phyloP scores from a whole-genome alignment of 2,888 invertebrate species.

The Coelinius sp. region DNA sequence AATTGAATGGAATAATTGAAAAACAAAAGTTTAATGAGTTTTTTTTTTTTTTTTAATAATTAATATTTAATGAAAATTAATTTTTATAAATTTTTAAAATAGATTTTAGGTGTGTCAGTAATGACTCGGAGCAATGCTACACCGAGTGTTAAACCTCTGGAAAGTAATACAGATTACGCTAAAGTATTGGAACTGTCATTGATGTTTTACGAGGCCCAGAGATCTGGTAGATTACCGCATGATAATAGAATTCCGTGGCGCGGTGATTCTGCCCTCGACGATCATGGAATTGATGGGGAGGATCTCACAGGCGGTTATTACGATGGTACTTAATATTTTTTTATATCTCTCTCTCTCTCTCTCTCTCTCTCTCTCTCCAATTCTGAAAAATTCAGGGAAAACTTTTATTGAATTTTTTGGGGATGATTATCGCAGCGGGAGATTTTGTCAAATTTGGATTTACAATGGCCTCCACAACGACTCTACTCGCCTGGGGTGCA shows the following conservation, averaged over 20 bases:
- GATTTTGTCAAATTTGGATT: conserved; percentile 75
- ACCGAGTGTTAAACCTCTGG: conserved; percentile 45
- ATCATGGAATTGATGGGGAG: conserved; percentile 71
- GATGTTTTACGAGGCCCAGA: conserved; percentile 74
- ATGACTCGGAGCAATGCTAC: conserved; percentile 38
- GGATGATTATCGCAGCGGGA: conserved; percentile 68
- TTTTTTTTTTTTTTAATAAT: too few relatives aligned
- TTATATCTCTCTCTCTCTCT: too few relatives aligned
- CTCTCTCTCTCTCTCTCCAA: too few relatives aligned
- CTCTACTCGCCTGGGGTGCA: conserved; percentile 73
- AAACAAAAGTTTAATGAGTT: background rate
- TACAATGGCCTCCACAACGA: conserved; percentile 74
- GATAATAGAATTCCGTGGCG: conserved; percentile 73
- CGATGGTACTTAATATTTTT: too few relatives aligned
- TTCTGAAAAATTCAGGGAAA: too few relatives aligned
- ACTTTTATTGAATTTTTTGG: too few relatives aligned
- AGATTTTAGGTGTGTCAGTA: conserved; percentile 41
- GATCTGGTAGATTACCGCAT: conserved; percentile 72
- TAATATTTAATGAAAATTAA: too few relatives aligned
- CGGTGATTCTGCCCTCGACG: conserved; percentile 73
- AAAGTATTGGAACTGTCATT: conserved; percentile 72
- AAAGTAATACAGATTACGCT: conserved; percentile 68
- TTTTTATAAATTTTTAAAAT: conserved; percentile 15
- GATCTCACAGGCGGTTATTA: conserved; percentile 75
- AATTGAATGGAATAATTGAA: background rate